A percentile compares a stretch with the other conserved stretches of the same genome.
Conservation (phyloP, 2,888 invertebrate species). For the Phyllotreta striolata region DNA sequence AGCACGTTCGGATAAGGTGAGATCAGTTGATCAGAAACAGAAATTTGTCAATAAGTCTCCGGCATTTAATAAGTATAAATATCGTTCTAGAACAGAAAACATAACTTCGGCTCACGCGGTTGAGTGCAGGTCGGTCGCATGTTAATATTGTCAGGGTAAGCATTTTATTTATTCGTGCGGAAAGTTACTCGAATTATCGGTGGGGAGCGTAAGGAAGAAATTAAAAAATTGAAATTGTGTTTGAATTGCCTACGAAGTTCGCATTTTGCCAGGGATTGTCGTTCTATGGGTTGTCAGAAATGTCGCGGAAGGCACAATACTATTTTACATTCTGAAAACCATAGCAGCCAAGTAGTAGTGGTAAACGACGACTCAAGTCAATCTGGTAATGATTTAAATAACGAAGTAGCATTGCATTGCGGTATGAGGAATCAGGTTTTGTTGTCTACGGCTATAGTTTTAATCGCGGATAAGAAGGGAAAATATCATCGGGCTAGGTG, state of each 20-base stretch:
- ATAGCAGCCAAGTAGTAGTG: not conserved
- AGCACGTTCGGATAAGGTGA: not conserved
- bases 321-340: not conserved
- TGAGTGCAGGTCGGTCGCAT: not conserved
- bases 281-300: not conserved
- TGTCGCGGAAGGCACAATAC: constrained; percentile 4
- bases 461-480: constrained; percentile 4
- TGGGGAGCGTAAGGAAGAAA: constrained; percentile 10
- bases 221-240: constrained; percentile 8
- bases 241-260: not conserved
- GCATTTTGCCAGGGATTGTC: not conserved
- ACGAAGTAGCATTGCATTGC: constrained; percentile 4
- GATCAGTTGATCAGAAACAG: no score
- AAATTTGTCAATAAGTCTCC: no score
- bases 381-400: no score
- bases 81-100: not conserved
- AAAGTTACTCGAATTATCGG: not conserved
- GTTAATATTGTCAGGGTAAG: constrained; percentile 2
- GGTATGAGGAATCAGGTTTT: constrained; percentile 5
- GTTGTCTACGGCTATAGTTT: constrained; percentile 17
- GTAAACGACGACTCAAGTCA: not conserved
- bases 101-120: not conserved
- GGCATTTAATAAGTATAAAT: no score
- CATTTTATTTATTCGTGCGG: constrained; percentile 4
- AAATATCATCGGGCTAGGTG: constrained; percentile 13